A percentile compares a stretch with the other conserved stretches of the same genome.
Evolutionary conservation across 1,140 invertebrate genomes (phyloP).

Genomic region (Arctopsyche grandis): DNA sequence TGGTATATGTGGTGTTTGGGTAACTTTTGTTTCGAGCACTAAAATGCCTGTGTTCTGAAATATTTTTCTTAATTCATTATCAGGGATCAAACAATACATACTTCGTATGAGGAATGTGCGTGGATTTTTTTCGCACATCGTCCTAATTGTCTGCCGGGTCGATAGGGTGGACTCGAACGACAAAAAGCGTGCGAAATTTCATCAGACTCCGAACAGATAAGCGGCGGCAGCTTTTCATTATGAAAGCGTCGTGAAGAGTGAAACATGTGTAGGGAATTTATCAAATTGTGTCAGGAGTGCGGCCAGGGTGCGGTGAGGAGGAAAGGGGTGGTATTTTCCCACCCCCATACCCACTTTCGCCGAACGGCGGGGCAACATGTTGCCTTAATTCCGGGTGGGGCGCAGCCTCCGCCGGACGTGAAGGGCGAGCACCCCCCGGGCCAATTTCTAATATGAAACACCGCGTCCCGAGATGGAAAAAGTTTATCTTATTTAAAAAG

Average conservation of each 20-base stretch:
- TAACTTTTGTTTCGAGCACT: too few relatives aligned
- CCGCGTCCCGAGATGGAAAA: conserved; percentile 44
- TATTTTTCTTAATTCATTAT: too few relatives aligned
- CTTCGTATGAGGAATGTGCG: too few relatives aligned
- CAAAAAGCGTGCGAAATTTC: conserved; percentile 8
- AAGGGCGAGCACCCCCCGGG: neutral
- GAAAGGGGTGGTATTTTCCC: conserved; percentile 15
- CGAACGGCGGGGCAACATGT: conserved; percentile 48
- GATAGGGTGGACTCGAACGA: conserved; percentile 18
- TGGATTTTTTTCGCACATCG: too few relatives aligned
- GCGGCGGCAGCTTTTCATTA: conserved; percentile 41
- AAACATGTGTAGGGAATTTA: conserved; percentile 50
- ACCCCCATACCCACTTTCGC: too few relatives aligned
- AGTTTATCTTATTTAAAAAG: conserved; percentile 39
- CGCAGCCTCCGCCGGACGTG: conserved; percentile 43
- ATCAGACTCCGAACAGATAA: neutral
- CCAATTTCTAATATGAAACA: conserved; percentile 49
- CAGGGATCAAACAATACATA: too few relatives aligned
- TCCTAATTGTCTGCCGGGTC: conserved; percentile 7
- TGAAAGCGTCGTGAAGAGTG: conserved; percentile 40
- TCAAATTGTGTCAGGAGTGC: conserved; percentile 47
- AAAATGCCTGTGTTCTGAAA: too few relatives aligned
- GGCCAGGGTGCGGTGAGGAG: conserved; percentile 19
- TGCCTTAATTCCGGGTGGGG: conserved; percentile 48
- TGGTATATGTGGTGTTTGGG: too few relatives aligned